Percentiles rank a stretch among this genome's conserved stretches.
These are phyloP conservation scores for Zhengitettix transpicula DNA, from an alignment of 2,888 invertebrate species.

Conservation along the genomic window DNA sequence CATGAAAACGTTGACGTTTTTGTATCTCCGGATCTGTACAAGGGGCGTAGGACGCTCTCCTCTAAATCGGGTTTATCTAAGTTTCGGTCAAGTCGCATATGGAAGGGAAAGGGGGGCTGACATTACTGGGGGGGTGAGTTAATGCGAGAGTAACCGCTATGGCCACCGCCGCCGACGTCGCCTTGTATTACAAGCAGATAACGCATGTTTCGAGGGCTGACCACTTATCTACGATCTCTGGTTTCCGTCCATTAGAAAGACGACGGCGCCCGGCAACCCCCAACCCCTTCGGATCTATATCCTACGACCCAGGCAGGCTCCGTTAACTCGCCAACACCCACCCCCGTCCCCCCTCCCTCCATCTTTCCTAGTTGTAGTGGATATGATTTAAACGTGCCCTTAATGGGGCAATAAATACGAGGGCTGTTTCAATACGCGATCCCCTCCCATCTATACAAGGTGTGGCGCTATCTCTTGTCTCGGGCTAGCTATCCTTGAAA, in stretches of 20 bases:
- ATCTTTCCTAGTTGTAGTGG: background rate
- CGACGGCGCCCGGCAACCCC: background rate
- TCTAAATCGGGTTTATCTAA: too few species aligned
- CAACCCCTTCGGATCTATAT: too few species aligned
- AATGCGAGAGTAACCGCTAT: too few species aligned
- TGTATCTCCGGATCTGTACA: too few species aligned
- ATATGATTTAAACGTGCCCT: slow-evolving; percentile 39
- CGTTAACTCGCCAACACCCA: background rate
- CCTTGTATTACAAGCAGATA: background rate
- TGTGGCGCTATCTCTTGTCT: background rate
- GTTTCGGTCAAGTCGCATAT: too few species aligned
- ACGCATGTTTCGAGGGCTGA: background rate
- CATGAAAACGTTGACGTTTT: too few species aligned
- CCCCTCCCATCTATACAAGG: slow-evolving; percentile 1
- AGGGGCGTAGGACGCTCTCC: too few species aligned
- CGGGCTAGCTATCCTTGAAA: background rate
- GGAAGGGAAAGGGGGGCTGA: too few species aligned
- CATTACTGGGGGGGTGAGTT: too few species aligned
- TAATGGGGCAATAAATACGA: slow-evolving; percentile 42
- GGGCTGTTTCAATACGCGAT: slow-evolving; percentile 32
- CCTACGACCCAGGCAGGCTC: background rate
- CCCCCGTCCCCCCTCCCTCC: background rate
- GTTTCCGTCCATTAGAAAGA: background rate
- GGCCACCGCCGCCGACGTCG: too few species aligned
- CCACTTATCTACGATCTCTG: background rate